Conservation (phyloP, 2,113 vertebrate genomes). For the Brachionichthys hirsutus region DNA sequence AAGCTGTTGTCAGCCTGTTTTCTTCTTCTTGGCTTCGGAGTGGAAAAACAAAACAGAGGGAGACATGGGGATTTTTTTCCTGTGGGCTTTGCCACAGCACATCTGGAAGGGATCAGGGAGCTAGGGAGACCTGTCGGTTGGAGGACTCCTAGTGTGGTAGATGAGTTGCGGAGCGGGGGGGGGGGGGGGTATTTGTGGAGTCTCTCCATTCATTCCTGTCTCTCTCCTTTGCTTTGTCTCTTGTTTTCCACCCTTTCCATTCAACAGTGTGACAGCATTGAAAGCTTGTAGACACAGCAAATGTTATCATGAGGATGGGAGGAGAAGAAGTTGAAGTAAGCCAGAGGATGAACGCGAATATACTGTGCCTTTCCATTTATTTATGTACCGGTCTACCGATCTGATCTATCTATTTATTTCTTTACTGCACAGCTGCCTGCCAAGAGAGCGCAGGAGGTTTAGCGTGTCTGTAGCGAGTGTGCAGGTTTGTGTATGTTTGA, state of each 20-base stretch:
- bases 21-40: slow-evolving; percentile 31
- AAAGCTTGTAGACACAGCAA: slow-evolving; percentile 20
- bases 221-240: slow-evolving; percentile 12
- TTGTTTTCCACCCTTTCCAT: slow-evolving; percentile 9
- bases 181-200: slow-evolving; percentile 44
- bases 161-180: slow-evolving; percentile 35
- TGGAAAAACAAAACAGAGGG: slow-evolving; percentile 63
- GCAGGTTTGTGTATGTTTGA: slow-evolving; percentile 57
- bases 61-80: slow-evolving; percentile 40
- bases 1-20: slow-evolving; percentile 42
- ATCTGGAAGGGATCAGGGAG: slow-evolving; percentile 78
- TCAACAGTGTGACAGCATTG: slow-evolving; percentile 9
- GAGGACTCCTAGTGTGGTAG: slow-evolving; percentile 49
- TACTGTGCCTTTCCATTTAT: slow-evolving; percentile 31
- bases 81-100: slow-evolving; percentile 63
- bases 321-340: slow-evolving; percentile 38
- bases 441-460: slow-evolving; percentile 38
- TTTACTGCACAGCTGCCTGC: slow-evolving; percentile 21
- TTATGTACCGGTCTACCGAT: slow-evolving; percentile 12
- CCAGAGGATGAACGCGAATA: slow-evolving; percentile 24
- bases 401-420: slow-evolving; percentile 50
- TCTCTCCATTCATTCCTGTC: slow-evolving; percentile 24
- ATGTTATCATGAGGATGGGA: slow-evolving; percentile 15
- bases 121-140: slow-evolving; percentile 64
- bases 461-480: slow-evolving; percentile 36